Evolutionary conservation across 2,113 vertebrate species (phyloP).

Genomic region (Syngnathus typhle): DNA sequence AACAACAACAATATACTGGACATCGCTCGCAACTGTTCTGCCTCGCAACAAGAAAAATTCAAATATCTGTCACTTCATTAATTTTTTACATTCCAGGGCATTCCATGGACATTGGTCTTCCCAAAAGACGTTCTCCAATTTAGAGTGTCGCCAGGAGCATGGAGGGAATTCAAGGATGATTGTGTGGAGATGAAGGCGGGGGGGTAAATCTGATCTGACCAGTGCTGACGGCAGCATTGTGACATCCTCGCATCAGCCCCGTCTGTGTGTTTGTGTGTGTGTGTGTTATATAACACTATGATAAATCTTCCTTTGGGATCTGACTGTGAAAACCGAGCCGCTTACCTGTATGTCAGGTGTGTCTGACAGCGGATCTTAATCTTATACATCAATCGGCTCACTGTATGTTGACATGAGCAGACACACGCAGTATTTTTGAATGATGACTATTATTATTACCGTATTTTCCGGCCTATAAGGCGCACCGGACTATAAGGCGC

Average conservation of each 20-base stretch:
- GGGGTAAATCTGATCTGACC: slow-evolving; percentile 61
- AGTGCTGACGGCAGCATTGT: slow-evolving; percentile 63
- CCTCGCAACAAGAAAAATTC: neutral
- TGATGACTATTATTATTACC: too few species aligned
- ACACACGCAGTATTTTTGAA: neutral
- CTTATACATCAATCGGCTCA: slow-evolving; percentile 10
- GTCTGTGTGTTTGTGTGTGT: slow-evolving; percentile 17
- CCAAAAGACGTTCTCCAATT: neutral
- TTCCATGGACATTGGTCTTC: neutral
- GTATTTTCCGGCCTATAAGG: too few species aligned
- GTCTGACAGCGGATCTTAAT: slow-evolving; percentile 25
- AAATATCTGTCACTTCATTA: neutral
- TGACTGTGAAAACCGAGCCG: slow-evolving; percentile 65
- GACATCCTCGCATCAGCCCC: slow-evolving; percentile 30
- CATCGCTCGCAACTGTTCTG: neutral
- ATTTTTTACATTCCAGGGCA: neutral
- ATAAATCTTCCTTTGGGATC: slow-evolving; percentile 78
- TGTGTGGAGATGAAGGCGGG: slow-evolving; percentile 14
- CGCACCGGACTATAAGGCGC: too few species aligned
- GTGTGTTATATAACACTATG: slow-evolving; percentile 57
- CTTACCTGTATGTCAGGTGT: slow-evolving; percentile 59
- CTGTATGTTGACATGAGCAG: neutral
- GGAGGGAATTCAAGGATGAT: slow-evolving; percentile 43
- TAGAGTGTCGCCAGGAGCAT: slow-evolving; percentile 37
- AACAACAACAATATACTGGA: neutral